These are phyloP conservation scores for Eupristina koningsbergeri DNA, from an alignment of 1,140 invertebrate genomes.

Conservation along the genomic window DNA sequence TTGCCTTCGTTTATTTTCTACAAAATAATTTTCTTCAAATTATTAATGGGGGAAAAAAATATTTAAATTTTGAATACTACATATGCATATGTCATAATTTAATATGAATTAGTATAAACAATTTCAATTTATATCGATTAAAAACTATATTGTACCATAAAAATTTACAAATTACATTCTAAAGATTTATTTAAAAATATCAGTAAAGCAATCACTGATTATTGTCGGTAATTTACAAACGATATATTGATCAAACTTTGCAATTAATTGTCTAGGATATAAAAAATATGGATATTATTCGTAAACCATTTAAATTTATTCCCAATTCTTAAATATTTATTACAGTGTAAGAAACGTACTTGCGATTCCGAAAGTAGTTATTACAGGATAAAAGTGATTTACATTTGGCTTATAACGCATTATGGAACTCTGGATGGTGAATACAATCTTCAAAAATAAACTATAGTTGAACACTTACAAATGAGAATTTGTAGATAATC, in stretches of 20 bases:
- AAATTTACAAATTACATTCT: not conserved
- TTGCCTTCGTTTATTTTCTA: too few relatives aligned
- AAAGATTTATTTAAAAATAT: not conserved
- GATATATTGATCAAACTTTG: not conserved
- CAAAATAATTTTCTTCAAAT: too few relatives aligned
- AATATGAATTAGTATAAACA: not conserved
- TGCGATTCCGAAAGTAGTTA: not conserved
- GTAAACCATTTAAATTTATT: not conserved
- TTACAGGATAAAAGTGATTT: conserved; percentile 12
- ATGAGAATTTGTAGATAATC: not conserved
- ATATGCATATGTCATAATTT: too few relatives aligned
- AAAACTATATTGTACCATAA: not conserved
- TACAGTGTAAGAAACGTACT: not conserved
- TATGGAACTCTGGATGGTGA: not conserved
- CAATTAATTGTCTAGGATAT: not conserved
- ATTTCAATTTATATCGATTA: not conserved
- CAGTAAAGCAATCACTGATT: too few relatives aligned
- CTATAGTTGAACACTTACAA: not conserved
- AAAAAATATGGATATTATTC: not conserved
- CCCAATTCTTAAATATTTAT: not conserved
- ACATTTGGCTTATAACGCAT: not conserved
- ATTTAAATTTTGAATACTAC: too few relatives aligned
- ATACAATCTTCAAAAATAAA: not conserved
- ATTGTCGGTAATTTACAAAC: too few relatives aligned
- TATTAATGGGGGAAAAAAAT: too few relatives aligned